These are phyloP conservation scores for Idaea dimidiata DNA, from an alignment of 2,888 invertebrate genomes.

Conservation along the genomic window DNA sequence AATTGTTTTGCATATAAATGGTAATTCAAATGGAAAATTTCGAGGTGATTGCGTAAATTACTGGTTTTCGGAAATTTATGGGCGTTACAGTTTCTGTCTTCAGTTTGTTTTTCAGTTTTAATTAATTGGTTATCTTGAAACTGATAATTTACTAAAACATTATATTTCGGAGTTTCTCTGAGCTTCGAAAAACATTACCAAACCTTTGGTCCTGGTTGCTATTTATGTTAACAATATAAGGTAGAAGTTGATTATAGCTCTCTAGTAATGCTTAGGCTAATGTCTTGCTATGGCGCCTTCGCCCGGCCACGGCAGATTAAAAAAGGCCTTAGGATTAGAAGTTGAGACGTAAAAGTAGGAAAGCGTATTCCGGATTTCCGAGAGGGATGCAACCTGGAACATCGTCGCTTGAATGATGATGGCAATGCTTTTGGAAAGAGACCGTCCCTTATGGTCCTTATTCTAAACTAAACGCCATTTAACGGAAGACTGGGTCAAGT, in stretches of 20 bases:
- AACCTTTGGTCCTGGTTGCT: not conserved
- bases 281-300: no score
- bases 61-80: slow-evolving; percentile 22
- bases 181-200: not conserved
- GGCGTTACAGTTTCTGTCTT: slow-evolving; percentile 12
- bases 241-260: not conserved
- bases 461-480: not conserved
- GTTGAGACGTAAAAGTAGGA: no score
- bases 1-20: slow-evolving; percentile 30
- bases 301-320: no score
- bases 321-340: no score
- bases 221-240: not conserved
- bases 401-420: no score
- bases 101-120: not conserved
- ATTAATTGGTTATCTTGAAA: not conserved
- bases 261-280: not conserved
- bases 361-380: no score
- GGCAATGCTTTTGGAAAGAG: no score
- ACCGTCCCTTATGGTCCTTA: not conserved
- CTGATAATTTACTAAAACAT: not conserved
- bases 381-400: no score
- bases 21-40: slow-evolving; percentile 20
- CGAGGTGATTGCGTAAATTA: slow-evolving; percentile 30
- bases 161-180: not conserved
- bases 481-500: not conserved